Evolutionary conservation across 2,113 vertebrate species (phyloP), one percentile per base, ranked within the genome.

Genomic region (Shinisaurus crocodilurus): DNA sequence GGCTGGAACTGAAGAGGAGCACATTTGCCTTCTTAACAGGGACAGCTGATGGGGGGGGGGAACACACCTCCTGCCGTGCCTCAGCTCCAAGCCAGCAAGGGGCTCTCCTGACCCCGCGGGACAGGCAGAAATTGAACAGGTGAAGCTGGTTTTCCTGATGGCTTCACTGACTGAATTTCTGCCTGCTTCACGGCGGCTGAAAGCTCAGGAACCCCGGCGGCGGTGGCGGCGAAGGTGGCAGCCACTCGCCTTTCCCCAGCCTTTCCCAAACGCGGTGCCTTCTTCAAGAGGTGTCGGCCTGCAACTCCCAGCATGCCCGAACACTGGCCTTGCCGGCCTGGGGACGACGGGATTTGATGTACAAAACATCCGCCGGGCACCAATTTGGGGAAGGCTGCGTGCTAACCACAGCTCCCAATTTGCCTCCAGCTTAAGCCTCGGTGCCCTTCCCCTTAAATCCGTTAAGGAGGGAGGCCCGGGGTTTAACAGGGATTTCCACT

Each of bases 401-500:
- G n/a, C 43, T 34, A 34, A 18, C 83, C 32, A 2, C 15, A 50
- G 15, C 34, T 10, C 67, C 43, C 29, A 16, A 16, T 54, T 27
- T 37, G 13, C 32, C 84, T 72, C 43, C 48, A 20, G 7, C 16
- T 13, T 7, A 72, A 82, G 50, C 16, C 27, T 15, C 37, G 3
- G 5, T 5, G 43, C 18, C 37, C 65, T 37, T 45, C 88, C 43
- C 16, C 8, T 45, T 50, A 88, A 88, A 88, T 67, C 34, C 82
- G 40, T 69, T 89, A 76, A 84, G 34, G 82, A 67, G 70, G 9
- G 3, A 34, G 37, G 69, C 7, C 88, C 43, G 1, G 70, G 72
- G 60, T 63, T 89, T 85, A 29, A 57, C 0, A 27, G 40, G 81
- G 88, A 89, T 89, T 89, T 50, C 81, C 70, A 83, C 10, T 86